phyloP scores from a whole-genome alignment of 1,140 invertebrate species.

The Manduca sexta region DNA sequence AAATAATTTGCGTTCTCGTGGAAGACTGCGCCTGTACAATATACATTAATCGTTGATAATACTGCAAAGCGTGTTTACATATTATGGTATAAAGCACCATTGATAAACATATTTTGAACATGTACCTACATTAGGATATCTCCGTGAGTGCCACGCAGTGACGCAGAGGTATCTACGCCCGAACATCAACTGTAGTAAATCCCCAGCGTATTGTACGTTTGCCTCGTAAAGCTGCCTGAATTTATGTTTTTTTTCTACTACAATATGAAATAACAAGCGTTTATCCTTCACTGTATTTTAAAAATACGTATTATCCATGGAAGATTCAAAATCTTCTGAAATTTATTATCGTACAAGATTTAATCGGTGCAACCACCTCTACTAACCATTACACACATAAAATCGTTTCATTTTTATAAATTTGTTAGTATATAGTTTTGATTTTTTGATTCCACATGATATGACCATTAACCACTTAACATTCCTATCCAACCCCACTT shows the following conservation, averaged over 20 bases:
- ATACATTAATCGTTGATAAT: slow-evolving; percentile 52
- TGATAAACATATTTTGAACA: slow-evolving; percentile 48
- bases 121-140: neutral
- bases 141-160: neutral
- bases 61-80: slow-evolving; percentile 38
- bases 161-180: neutral
- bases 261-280: slow-evolving; percentile 7
- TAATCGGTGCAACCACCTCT: slow-evolving; percentile 51
- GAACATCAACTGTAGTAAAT: slow-evolving; percentile 4
- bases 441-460: slow-evolving; percentile 63
- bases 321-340: slow-evolving; percentile 67
- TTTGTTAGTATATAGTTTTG: slow-evolving; percentile 50
- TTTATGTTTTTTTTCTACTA: slow-evolving; percentile 15
- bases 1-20: slow-evolving; percentile 24
- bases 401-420: slow-evolving; percentile 45
- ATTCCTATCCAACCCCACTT: slow-evolving; percentile 42
- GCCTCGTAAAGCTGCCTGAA: slow-evolving; percentile 16
- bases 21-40: slow-evolving; percentile 59
- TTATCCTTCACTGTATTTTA: slow-evolving; percentile 52
- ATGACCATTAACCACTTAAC: slow-evolving; percentile 60
- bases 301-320: slow-evolving; percentile 55
- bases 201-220: neutral
- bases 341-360: slow-evolving; percentile 48
- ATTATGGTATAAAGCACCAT: slow-evolving; percentile 44
- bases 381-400: slow-evolving; percentile 50